phyloP scores from a whole-genome alignment of 2,113 vertebrate genomes.

The Rhinoptilus africanus region DNA sequence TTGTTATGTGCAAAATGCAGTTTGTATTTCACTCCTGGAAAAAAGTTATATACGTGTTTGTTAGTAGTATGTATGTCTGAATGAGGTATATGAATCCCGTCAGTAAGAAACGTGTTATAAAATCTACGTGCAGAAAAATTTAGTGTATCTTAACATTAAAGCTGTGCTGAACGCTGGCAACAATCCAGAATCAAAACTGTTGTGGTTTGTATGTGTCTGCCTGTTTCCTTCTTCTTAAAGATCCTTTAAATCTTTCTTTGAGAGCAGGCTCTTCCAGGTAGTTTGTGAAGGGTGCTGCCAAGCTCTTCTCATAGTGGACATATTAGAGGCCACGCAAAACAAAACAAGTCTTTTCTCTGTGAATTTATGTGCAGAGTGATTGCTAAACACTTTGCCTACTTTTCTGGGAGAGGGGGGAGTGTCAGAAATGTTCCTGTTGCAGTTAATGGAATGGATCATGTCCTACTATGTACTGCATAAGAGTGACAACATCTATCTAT shows the following conservation, averaged over 20 bases:
- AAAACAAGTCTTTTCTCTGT: background rate
- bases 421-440: background rate
- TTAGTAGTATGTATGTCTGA: conserved; percentile 5
- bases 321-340: background rate
- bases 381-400: background rate
- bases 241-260: background rate
- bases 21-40: conserved; percentile 30
- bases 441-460: background rate
- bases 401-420: background rate
- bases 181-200: background rate
- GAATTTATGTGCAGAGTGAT: background rate
- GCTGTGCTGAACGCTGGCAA: background rate
- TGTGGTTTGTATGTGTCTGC: background rate
- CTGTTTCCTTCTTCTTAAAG: background rate
- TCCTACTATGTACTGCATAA: background rate
- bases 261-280: background rate
- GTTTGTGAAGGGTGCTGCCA: background rate
- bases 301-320: background rate
- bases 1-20: conserved; percentile 16
- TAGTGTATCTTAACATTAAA: background rate
- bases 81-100: background rate
- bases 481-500: background rate
- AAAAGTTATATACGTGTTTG: background rate
- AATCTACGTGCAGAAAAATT: background rate
- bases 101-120: background rate